phyloP scores from a whole-genome alignment of 2,113 vertebrate species.

The Anoura caudifer region DNA sequence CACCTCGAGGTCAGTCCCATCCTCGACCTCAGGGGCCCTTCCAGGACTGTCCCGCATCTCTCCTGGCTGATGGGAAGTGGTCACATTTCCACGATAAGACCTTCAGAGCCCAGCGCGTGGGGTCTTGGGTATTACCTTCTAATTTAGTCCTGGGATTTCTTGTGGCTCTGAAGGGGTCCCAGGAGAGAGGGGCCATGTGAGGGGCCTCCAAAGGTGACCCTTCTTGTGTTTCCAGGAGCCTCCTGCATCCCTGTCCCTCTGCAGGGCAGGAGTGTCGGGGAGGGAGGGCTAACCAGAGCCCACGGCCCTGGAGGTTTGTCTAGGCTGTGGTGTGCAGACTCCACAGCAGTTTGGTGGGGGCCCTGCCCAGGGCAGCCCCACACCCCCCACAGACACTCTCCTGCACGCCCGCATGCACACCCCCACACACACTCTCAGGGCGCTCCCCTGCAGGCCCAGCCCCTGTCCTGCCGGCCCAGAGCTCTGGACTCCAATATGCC shows the following conservation, averaged over 20 bases:
- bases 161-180: background rate
- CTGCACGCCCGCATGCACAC: too few species aligned
- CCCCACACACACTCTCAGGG: background rate
- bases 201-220: background rate
- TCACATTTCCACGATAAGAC: background rate
- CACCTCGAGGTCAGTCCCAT: fast-evolving
- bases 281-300: background rate
- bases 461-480: background rate
- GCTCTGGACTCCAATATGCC: background rate
- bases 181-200: background rate
- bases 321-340: background rate
- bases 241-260: background rate
- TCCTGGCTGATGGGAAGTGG: background rate
- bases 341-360: background rate
- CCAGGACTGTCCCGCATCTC: fast-evolving
- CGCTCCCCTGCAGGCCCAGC: background rate
- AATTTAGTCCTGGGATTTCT: background rate
- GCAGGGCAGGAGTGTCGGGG: background rate
- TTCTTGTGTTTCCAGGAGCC: background rate
- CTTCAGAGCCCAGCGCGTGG: background rate
- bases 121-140: background rate
- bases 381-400: background rate
- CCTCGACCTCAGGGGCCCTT: background rate
- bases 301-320: background rate
- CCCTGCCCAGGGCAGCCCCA: too few species aligned